These are phyloP conservation scores for Liodrosophila aerea DNA, from an alignment of 2,888 invertebrate genomes.

Conservation along the genomic window DNA sequence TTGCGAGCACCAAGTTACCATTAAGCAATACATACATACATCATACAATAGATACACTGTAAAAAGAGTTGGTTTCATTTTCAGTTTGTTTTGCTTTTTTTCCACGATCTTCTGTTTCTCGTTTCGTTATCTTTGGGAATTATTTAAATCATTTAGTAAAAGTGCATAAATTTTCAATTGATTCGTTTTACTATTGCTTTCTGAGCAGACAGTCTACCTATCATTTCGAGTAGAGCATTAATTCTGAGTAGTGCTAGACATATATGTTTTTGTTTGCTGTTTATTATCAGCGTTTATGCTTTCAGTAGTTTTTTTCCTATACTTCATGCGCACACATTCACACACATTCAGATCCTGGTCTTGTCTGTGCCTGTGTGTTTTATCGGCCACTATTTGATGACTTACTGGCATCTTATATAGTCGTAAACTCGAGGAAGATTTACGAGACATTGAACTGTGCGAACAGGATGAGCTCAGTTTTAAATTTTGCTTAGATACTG, in stretches of 20 bases:
- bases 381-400: conserved; percentile 58
- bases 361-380: conserved; percentile 32
- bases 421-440: conserved; percentile 56
- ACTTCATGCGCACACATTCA: conserved; percentile 29
- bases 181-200: too few relatives aligned
- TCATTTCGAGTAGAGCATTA: not conserved
- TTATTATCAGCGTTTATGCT: conserved; percentile 25
- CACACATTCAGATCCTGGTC: conserved; percentile 25
- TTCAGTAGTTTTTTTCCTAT: conserved; percentile 17
- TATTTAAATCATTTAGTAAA: too few relatives aligned
- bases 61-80: too few relatives aligned
- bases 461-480: conserved; percentile 13
- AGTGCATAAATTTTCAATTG: too few relatives aligned
- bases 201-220: too few relatives aligned
- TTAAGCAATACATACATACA: too few relatives aligned
- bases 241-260: too few relatives aligned
- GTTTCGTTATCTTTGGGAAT: too few relatives aligned
- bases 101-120: too few relatives aligned
- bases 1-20: not conserved
- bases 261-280: conserved; percentile 4
- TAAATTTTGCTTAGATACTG: conserved; percentile 1
- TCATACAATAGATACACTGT: too few relatives aligned
- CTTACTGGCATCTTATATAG: conserved; percentile 33
- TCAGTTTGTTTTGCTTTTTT: too few relatives aligned
- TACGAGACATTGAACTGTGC: conserved; percentile 63